Evolutionary conservation across 2,113 vertebrate species (phyloP), one percentile per base, ranked within the genome.

Genomic region (Herpetotheres cachinnans): DNA sequence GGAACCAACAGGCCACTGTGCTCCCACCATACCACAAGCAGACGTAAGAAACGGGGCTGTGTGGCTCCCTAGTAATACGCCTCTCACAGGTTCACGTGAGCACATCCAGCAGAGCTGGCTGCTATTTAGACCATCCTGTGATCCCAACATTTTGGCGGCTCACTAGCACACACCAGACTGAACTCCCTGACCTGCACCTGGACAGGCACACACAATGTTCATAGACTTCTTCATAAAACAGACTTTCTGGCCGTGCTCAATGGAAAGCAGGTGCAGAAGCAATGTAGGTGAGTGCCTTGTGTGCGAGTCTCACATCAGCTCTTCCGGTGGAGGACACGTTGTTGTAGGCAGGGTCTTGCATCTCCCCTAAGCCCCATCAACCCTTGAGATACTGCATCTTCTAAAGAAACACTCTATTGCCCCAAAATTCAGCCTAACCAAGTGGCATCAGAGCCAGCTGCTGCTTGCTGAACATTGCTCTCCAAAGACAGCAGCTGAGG

Each of bases 241-340:
- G 47, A 17, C 24, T 25, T 89, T 44, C 52, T 66, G 40, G 38
- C 9, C n/a, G 8, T 27, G 6, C 46, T 66, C 29, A 29, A 22
- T 7, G 27, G 36, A 82, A 92, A 59, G 27, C 36, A 25, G 0
- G 7, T 9, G 16, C 42, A 67, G 65, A 76, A 74, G 40, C 56
- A 88, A 82, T 2, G 13, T 0, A 40, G 24, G 40, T 0, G 0
- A 73, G 20, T 4, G 30, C 38, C 36, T 50, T 3, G 0, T 10
- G 3, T 26, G 8, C 0, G 7, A 59, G 17, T 24, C 20, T 26
- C 42, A n/a, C 1, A 9, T 61, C 67, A 90, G 40, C 27, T 80
- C 58, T 79, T 38, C 38, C 11, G 25, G 15, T 1, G 0, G 46
- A 2, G 1, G 8, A 36, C 13, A 78, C 9, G 27, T 4, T 84